Conservation (phyloP, 2,888 invertebrate species). For the Petrolisthes manimaculis region DNA sequence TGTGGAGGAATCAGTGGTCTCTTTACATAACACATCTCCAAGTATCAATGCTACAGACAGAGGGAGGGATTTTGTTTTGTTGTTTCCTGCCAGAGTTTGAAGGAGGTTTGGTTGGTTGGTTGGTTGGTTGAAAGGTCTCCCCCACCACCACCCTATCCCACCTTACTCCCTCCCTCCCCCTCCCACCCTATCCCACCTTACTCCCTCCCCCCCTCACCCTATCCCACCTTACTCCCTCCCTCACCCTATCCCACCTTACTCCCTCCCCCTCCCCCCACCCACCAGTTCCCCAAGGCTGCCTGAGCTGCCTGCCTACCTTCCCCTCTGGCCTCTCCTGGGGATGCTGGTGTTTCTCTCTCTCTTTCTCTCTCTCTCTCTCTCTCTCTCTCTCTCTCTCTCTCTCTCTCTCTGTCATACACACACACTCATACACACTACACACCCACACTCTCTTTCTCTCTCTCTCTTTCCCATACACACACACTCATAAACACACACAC, state of each 20-base stretch:
- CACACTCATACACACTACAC: not conserved
- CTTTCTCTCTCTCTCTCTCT: conserved; percentile 9
- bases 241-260: not conserved
- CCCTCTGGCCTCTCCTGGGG: not conserved
- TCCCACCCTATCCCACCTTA: not conserved
- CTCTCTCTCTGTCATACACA: not conserved
- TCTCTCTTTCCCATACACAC: not conserved
- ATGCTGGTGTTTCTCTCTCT: not conserved
- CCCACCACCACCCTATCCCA: not conserved
- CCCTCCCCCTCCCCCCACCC: not conserved
- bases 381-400: not conserved
- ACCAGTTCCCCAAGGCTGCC: not conserved
- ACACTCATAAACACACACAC: not conserved
- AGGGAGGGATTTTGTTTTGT: no score
- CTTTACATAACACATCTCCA: no score
- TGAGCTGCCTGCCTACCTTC: not conserved
- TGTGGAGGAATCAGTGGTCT: no score
- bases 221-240: not conserved
- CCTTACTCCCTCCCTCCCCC: not conserved
- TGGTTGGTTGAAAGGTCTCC: no score
- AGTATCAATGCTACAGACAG: no score
- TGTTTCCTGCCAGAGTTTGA: no score
- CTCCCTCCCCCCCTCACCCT: not conserved
- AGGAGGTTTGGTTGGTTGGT: no score
- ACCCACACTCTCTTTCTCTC: not conserved